Percentiles rank a stretch among this genome's conserved stretches.
Conservation (phyloP, 2,797 vertebrate species). For the Antrozous pallidus region DNA sequence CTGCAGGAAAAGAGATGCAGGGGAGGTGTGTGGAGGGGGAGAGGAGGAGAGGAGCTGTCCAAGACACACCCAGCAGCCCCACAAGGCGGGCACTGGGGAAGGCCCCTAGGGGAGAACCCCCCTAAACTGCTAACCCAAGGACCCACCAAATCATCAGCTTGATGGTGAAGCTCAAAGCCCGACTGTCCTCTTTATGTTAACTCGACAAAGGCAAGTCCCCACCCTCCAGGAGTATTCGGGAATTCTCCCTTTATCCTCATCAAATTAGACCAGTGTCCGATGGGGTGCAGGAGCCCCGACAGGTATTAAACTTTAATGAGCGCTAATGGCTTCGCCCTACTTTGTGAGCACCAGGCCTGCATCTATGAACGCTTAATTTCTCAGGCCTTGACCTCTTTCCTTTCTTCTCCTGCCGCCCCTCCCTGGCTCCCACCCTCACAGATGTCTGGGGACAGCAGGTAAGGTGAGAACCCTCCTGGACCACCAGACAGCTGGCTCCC, state of each 20-base stretch:
- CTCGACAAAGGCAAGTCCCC: conserved; percentile 78
- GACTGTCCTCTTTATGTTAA: conserved; percentile 58
- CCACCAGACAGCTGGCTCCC: conserved; percentile 68
- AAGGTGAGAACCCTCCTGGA: conserved; percentile 80
- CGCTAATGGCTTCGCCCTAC: conserved; percentile 86
- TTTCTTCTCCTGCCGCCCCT: background rate
- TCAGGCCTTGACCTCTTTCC: conserved; percentile 79
- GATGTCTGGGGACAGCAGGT: conserved; percentile 81
- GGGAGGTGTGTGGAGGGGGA: accelerated
- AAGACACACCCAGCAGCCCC: background rate
- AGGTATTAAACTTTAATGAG: conserved; percentile 88
- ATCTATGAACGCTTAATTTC: conserved; percentile 85
- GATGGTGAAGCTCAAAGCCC: conserved; percentile 68
- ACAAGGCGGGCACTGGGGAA: background rate
- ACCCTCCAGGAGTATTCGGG: conserved; percentile 79
- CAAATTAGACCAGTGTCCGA: conserved; percentile 82
- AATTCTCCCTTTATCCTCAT: conserved; percentile 85
- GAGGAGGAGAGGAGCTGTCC: accelerated
- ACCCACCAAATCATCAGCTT: conserved; percentile 51
- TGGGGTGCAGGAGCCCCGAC: conserved; percentile 80
- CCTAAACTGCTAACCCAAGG: background rate
- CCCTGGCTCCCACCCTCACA: conserved; percentile 56
- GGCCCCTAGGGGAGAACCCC: background rate
- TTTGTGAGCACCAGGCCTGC: conserved; percentile 79
- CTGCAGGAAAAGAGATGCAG: background rate